A percentile compares a stretch with the other conserved stretches of the same genome.
Evolutionary conservation across 1,140 invertebrate genomes (phyloP).

Genomic region (Plodia interpunctella): DNA sequence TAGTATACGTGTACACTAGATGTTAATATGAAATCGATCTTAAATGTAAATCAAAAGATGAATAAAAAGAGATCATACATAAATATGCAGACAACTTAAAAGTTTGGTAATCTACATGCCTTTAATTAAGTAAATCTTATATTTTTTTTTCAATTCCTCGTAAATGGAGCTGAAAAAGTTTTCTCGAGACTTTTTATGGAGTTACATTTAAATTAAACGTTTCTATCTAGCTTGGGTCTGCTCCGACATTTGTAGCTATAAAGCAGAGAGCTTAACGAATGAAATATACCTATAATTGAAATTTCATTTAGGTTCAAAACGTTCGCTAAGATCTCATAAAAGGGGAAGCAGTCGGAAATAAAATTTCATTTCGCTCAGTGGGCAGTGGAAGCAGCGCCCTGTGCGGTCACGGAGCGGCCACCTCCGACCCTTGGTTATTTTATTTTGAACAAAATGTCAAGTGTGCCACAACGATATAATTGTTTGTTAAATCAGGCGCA

Average conservation of each 20-base stretch:
- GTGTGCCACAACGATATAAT: too few relatives aligned
- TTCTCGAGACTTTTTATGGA: constrained; percentile 13
- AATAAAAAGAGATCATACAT: not conserved
- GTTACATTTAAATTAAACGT: constrained; percentile 17
- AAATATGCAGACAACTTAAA: not conserved
- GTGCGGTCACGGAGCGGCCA: constrained; percentile 5
- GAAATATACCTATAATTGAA: not conserved
- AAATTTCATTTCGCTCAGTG: constrained; percentile 19
- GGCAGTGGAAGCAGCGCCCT: constrained; percentile 3
- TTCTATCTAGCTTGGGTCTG: not conserved
- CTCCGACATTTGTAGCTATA: constrained; percentile 7
- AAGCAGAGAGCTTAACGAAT: not conserved
- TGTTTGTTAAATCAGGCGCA: too few relatives aligned
- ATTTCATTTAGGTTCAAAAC: constrained; percentile 14
- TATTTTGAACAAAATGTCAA: not conserved
- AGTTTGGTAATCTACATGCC: constrained; percentile 12
- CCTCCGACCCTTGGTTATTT: constrained; percentile 7
- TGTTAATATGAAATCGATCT: too few relatives aligned
- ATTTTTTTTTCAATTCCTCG: constrained; percentile 6
- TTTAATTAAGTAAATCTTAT: constrained; percentile 13
- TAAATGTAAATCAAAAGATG: not conserved
- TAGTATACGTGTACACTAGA: too few relatives aligned
- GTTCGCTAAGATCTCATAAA: constrained; percentile 17
- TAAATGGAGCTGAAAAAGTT: constrained; percentile 12
- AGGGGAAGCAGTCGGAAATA: constrained; percentile 16